These are phyloP conservation scores for Drosophila virilis DNA, from an alignment of 1,140 invertebrate species.

Conservation along the genomic window DNA sequence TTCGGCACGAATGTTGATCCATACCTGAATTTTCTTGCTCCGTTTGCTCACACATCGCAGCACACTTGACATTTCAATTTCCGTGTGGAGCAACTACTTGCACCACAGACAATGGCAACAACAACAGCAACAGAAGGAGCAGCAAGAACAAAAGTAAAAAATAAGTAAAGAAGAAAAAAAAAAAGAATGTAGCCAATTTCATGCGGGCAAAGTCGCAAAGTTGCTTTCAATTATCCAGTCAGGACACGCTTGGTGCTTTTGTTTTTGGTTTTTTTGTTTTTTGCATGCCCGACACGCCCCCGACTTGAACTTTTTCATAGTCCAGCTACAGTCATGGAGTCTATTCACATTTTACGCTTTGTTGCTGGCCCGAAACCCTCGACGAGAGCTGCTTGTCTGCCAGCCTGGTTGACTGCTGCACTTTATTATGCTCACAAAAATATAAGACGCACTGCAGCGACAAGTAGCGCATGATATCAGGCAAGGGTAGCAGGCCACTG, in stretches of 20 bases:
- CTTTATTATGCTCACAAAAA: slow-evolving; percentile 61
- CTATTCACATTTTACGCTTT: slow-evolving; percentile 76
- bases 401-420: slow-evolving; percentile 48
- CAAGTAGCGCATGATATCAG: slow-evolving; percentile 16
- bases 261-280: slow-evolving; percentile 48
- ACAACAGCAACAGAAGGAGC: slow-evolving; percentile 23
- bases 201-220: slow-evolving; percentile 71
- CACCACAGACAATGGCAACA: slow-evolving; percentile 43
- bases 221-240: slow-evolving; percentile 77
- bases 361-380: slow-evolving; percentile 63
- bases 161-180: slow-evolving; percentile 34
- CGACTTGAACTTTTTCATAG: slow-evolving; percentile 29
- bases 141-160: slow-evolving; percentile 28
- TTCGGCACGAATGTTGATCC: slow-evolving; percentile 21
- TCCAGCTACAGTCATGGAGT: slow-evolving; percentile 51
- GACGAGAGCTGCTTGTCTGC: slow-evolving; percentile 26
- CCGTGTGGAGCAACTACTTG: slow-evolving; percentile 61
- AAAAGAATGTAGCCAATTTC: slow-evolving; percentile 63
- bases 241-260: slow-evolving; percentile 71
- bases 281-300: slow-evolving; percentile 65
- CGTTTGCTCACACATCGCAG: slow-evolving; percentile 45
- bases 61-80: slow-evolving; percentile 77
- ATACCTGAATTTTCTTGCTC: neutral
- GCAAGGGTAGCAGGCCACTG: neutral
- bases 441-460: slow-evolving; percentile 26